Base-by-base conservation (phyloP, 2,888 invertebrate genomes). In the Coremacera marginata region DNA sequence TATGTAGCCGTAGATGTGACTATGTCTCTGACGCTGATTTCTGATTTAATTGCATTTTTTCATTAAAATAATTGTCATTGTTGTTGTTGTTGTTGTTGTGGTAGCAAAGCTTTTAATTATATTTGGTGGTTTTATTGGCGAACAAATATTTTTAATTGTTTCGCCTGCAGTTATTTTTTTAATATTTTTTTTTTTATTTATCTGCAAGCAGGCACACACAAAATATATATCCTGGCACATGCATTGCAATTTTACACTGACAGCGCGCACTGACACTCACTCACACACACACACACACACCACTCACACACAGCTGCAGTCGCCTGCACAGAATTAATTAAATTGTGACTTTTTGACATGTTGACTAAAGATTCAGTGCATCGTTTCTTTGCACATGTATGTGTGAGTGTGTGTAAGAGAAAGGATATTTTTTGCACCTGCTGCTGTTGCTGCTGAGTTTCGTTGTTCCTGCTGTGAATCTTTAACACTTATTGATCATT, bases 31-130 rank as follows among this genome's bases (percentile, higher is more conserved):
- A 22, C 5, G 22, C 44, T 34, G 37, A 22, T 31, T 49, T 67
- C 49, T 67, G 85, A 84, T 85, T 85, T 85, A 84, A 84, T 84
- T 84, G 85, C 83, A 85, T 84, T 85, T 84, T 84, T 84, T 79
- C 80, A 81, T 77, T 22, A 27, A 34, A 9, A 11, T 19, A 37
- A 4, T 37, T 65, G 31, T 37, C n/a, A 2, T 37, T 22, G 4
- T 37, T 65, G 14, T 68, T 37, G 37, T 19, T 71, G 16, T 37
- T 57, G n/a, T 34, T 57, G 22, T 60, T 71, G 57, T 34, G n/a
- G 14, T 25, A 11, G 37, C 25, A 31, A 57, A 37, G 57, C 57
- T 57, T 71, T 55, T 57, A 71, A 71, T 71, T 71, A 60, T 71
- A 60, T 70, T 44, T 57, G 44, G 71, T 60, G 71, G 71, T 57